Base-by-base conservation (phyloP, 2,888 invertebrate genomes). In the Parnassius mnemosyne region DNA sequence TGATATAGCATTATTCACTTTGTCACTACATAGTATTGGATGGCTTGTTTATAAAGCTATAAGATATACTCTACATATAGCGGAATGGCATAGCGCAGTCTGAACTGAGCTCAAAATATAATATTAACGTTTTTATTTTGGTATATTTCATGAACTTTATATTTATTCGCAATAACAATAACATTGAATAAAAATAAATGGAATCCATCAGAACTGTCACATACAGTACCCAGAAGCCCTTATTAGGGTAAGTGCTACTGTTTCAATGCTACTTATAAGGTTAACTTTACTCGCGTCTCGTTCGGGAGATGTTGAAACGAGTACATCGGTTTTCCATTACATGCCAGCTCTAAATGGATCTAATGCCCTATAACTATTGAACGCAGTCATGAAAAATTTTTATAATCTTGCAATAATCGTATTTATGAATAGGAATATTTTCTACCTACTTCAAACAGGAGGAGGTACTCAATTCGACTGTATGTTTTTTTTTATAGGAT, bases 311-410 rank as follows among this genome's bases (percentile, higher is more conserved):
- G 65, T 63, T 46, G 57, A 53, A 54, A 57, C 57, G 55, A 61
- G 64, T 62, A 67, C 64, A 67, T 64, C 68, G 66, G 63, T 61
- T 47, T 57, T 50, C 57, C 57, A 57, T 64, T 61, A 60, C 56
- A 54, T 25, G 57, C 53, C 55, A 46, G 55, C 51, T 63, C 59
- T 65, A 69, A 73, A 76, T 69, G 69, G 70, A 76, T 72, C 70
- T 73, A 63, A 63, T 61, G 61, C 60, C 60, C 70, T 71, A 71
- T 73, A 76, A 69, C 70, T 72, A 70, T 64, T 64, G 61, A 68
- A 54, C 57, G 64, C 65, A 71, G 64, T 59, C 63, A 50, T 65
- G 71, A 69, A 71, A 52, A 54, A 74, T 60, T 59, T 61, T 64
- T 68, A 69, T 70, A 67, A 69, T 64, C 61, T 64, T 10, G 41